These are phyloP conservation scores for Amphiprion percula DNA, from an alignment of 2,113 vertebrate species.

Conservation along the genomic window DNA sequence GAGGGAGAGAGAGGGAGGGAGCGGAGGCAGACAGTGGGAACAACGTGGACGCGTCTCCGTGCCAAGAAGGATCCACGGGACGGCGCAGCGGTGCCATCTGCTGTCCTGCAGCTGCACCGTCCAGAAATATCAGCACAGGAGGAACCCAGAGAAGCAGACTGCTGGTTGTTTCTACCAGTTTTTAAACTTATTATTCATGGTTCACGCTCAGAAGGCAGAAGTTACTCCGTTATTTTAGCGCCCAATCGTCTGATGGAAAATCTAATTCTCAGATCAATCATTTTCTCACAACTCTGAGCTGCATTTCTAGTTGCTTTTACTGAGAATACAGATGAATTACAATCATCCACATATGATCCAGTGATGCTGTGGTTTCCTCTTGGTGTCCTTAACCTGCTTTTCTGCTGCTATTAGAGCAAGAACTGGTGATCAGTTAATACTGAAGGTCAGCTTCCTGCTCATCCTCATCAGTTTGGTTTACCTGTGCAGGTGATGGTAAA, in stretches of 20 bases:
- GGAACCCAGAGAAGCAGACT: background rate
- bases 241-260: background rate
- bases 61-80: constrained; percentile 60
- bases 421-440: background rate
- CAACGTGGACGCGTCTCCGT: constrained; percentile 80
- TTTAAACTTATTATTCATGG: background rate
- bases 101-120: constrained; percentile 31
- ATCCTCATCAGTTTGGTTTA: too few relatives aligned
- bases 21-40: constrained; percentile 77
- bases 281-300: background rate
- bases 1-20: constrained; percentile 73
- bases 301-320: background rate
- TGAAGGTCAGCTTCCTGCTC: too few relatives aligned
- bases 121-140: background rate
- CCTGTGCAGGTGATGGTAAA: too few relatives aligned
- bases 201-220: background rate
- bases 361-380: background rate
- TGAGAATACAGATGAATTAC: background rate
- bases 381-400: too few relatives aligned
- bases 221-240: background rate
- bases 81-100: constrained; percentile 85
- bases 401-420: too few relatives aligned
- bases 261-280: background rate
- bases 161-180: background rate
- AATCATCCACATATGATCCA: background rate